These are phyloP conservation scores for Raphicerus campestris DNA, from an alignment of 2,113 vertebrate genomes.

Conservation along the genomic window DNA sequence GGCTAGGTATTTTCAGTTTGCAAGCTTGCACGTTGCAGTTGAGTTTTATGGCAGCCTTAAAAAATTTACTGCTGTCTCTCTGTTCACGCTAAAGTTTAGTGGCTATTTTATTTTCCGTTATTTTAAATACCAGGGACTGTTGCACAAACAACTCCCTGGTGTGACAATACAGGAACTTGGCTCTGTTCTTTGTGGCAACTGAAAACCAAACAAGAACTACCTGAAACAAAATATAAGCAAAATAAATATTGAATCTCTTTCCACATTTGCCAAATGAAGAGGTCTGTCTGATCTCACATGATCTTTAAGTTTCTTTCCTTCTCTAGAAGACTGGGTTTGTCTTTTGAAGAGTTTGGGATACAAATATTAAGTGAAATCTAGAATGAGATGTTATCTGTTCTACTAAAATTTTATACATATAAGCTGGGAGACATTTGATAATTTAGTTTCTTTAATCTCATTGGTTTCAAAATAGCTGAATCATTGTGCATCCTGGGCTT, in stretches of 20 bases:
- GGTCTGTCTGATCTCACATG: neutral
- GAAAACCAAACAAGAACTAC: neutral
- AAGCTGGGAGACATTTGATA: conserved; percentile 27
- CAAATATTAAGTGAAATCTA: neutral
- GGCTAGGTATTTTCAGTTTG: conserved; percentile 1
- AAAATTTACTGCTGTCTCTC: neutral
- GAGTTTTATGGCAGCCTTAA: neutral
- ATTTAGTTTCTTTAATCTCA: conserved; percentile 34
- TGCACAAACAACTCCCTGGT: neutral
- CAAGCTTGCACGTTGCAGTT: neutral
- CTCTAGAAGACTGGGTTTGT: neutral
- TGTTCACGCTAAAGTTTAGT: neutral
- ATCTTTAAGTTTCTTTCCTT: neutral
- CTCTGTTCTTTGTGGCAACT: neutral
- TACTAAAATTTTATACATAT: neutral
- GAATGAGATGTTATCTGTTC: conserved; percentile 20
- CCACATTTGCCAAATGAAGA: neutral
- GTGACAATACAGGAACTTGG: neutral
- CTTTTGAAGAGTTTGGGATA: neutral
- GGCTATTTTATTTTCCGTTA: neutral
- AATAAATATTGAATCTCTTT: neutral
- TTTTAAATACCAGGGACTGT: neutral
- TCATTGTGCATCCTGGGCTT: conserved; percentile 34
- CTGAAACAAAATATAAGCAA: neutral
- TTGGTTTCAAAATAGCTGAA: conserved; percentile 46